A percentile compares a stretch with the other conserved stretches of the same genome.
phyloP scores from a whole-genome alignment of 2,113 vertebrate genomes.

The Ammodytes dubius region DNA sequence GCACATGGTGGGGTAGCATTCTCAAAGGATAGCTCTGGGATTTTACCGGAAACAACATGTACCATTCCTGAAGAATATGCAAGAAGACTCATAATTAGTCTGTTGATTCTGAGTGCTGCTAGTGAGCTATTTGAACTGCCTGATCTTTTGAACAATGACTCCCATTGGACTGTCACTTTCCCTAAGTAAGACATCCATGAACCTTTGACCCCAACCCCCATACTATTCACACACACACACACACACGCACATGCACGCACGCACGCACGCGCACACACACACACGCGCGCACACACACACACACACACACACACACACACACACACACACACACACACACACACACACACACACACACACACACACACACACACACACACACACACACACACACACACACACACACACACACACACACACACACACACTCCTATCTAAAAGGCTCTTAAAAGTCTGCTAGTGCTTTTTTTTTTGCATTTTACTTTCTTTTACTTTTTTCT shows the following conservation, averaged over 20 bases:
- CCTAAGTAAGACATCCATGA: conserved; percentile 54
- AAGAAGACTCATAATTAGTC: conserved; percentile 11
- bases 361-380: background rate
- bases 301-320: background rate
- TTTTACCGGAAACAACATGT: conserved; percentile 3
- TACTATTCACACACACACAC: background rate
- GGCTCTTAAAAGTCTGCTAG: background rate
- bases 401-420: background rate
- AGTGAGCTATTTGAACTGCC: conserved; percentile 36
- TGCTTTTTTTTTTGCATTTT: background rate
- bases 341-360: background rate
- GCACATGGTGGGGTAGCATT: background rate
- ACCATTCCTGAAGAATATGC: conserved; percentile 8
- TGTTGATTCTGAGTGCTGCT: conserved; percentile 22
- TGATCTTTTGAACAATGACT: conserved; percentile 55
- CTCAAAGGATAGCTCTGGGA: background rate
- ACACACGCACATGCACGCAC: background rate
- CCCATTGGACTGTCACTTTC: conserved; percentile 54
- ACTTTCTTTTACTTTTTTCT: background rate
- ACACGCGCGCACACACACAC: background rate
- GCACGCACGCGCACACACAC: background rate
- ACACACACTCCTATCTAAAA: background rate
- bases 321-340: background rate
- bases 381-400: background rate
- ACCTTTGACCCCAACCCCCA: conserved; percentile 35